These are phyloP conservation scores for Tetranychus piercei DNA, from an alignment of 2,888 invertebrate genomes.

Conservation along the genomic window DNA sequence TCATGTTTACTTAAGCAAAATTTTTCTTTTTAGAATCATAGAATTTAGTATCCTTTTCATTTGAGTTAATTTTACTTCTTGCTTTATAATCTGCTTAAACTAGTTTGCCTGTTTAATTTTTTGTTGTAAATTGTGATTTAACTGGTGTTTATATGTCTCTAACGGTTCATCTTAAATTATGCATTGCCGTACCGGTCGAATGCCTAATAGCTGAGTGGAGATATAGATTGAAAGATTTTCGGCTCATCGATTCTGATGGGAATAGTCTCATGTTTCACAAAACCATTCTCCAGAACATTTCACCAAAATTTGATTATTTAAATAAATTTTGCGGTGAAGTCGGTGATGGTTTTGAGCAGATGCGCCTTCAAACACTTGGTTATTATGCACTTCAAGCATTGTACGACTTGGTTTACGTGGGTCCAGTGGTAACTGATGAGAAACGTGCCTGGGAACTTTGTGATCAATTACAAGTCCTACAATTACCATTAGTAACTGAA, in stretches of 20 bases:
- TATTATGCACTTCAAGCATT: background rate
- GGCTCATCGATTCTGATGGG: background rate
- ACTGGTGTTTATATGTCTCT: background rate
- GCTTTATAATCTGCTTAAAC: background rate
- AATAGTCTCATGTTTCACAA: background rate
- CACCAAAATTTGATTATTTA: background rate
- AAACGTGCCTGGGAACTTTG: background rate
- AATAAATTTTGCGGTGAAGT: background rate
- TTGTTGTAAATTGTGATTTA: background rate
- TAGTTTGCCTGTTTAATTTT: background rate
- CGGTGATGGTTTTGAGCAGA: background rate
- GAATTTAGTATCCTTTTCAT: too few species aligned
- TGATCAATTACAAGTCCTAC: background rate
- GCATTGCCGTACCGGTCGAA: background rate
- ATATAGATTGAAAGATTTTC: background rate
- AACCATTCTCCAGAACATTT: background rate
- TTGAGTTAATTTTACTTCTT: too few species aligned
- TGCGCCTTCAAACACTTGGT: background rate
- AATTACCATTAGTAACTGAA: background rate
- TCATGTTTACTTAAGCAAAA: too few species aligned
- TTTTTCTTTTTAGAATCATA: too few species aligned
- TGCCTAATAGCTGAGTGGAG: background rate
- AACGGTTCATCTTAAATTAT: background rate
- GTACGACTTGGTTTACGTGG: background rate
- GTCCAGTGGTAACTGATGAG: background rate